Percentiles rank a stretch among this genome's conserved stretches.
Evolutionary conservation across 2,888 invertebrate species (phyloP).

Genomic region (Aleiodes alternator): DNA sequence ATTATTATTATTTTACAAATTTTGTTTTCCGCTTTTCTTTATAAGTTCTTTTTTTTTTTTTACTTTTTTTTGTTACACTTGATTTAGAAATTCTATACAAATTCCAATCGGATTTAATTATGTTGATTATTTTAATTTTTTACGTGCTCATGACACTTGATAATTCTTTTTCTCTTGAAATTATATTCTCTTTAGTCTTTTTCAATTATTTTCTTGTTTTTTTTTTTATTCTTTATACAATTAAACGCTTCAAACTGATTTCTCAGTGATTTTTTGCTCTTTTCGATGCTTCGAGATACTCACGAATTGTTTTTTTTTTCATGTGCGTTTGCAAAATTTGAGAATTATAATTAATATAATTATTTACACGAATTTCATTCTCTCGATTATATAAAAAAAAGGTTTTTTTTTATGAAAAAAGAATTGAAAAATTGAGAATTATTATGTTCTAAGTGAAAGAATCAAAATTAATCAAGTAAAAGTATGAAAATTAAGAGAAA

Average conservation of each 20-base stretch:
- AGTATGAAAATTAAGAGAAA: neutral
- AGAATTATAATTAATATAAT: no score
- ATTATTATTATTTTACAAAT: slow-evolving; percentile 49
- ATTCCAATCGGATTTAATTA: slow-evolving; percentile 4
- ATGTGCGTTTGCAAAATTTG: slow-evolving; percentile 4
- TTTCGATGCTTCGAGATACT: neutral
- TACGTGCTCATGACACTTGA: neutral
- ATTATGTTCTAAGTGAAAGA: neutral
- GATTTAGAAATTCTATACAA: slow-evolving; percentile 23
- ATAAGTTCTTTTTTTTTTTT: slow-evolving; percentile 45
- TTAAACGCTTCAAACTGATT: slow-evolving; percentile 7
- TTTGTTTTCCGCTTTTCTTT: slow-evolving; percentile 39
- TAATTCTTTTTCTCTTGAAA: neutral
- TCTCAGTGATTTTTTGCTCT: neutral
- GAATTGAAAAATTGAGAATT: slow-evolving; percentile 8
- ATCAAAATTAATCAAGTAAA: no score
- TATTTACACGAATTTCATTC: neutral
- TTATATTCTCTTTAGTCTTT: slow-evolving; percentile 3
- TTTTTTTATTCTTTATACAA: slow-evolving; percentile 19
- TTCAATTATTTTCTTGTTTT: slow-evolving; percentile 3
- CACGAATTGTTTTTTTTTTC: neutral
- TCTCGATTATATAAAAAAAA: neutral
- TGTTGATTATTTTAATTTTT: slow-evolving; percentile 1
- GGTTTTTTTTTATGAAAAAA: neutral
- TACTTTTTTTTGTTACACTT: slow-evolving; percentile 13